Evolutionary conservation across 2,113 vertebrate genomes (phyloP).

Genomic region (Clinocottus analis): DNA sequence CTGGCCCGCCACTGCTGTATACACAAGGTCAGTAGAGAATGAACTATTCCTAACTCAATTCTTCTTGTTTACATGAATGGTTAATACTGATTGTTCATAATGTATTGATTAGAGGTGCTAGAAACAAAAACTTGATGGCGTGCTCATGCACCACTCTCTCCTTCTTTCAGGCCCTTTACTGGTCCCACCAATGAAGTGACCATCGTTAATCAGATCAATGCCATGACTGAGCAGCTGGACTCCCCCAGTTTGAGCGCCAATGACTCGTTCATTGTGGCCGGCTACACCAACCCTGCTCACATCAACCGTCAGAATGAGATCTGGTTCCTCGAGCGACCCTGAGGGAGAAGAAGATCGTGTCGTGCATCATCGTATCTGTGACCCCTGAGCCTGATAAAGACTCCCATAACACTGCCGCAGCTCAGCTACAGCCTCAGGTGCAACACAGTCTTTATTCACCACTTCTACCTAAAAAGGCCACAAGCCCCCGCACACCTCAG

Average conservation of each 20-base stretch:
- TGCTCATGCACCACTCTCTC: background rate
- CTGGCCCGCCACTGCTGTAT: slow-evolving; percentile 86
- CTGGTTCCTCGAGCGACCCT: slow-evolving; percentile 88
- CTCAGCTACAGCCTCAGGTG: slow-evolving; percentile 63
- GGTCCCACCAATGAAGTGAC: slow-evolving; percentile 88
- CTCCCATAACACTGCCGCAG: slow-evolving; percentile 51
- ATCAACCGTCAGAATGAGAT: slow-evolving; percentile 88
- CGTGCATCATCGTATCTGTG: background rate
- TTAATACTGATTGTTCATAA: background rate
- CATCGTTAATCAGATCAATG: slow-evolving; percentile 84
- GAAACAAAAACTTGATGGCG: background rate
- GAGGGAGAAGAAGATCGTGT: slow-evolving; percentile 36
- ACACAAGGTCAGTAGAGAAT: slow-evolving; percentile 82
- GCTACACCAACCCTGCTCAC: slow-evolving; percentile 91
- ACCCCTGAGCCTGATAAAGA: slow-evolving; percentile 50
- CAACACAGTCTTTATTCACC: slow-evolving; percentile 26
- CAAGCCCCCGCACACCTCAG: slow-evolving; percentile 45
- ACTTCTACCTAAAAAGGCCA: slow-evolving; percentile 42
- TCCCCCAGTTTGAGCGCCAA: slow-evolving; percentile 74
- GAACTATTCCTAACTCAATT: background rate
- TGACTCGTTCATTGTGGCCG: slow-evolving; percentile 88
- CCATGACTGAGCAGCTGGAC: slow-evolving; percentile 85
- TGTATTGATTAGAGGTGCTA: background rate
- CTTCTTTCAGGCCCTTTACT: slow-evolving; percentile 82
- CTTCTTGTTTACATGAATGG: background rate